Evolutionary conservation across 2,797 vertebrate genomes (phyloP).

Genomic region (Sciurus carolinensis): DNA sequence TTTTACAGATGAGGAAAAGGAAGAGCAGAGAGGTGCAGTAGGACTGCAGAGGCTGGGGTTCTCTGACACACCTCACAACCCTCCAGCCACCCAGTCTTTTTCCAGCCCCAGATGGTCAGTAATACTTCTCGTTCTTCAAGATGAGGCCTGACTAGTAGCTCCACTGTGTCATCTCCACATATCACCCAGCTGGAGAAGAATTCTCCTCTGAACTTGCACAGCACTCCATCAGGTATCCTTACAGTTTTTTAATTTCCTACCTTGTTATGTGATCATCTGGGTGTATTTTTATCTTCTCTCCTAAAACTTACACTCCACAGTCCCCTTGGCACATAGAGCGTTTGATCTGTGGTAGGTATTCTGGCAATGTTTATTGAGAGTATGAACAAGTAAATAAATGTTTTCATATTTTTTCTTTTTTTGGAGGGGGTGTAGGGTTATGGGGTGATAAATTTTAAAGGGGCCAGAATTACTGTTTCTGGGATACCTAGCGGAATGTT

Average conservation of each 20-base stretch:
- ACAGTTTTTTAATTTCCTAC: not conserved
- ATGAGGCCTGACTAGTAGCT: not conserved
- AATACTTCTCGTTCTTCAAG: not conserved
- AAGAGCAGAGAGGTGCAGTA: not conserved
- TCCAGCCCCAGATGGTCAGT: not conserved
- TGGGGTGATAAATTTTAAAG: not conserved
- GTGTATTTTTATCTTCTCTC: slow-evolving; percentile 25
- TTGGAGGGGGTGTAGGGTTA: accelerated
- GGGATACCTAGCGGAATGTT: not conserved
- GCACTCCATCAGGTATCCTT: not conserved
- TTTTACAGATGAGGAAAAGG: not conserved
- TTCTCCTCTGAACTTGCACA: not conserved
- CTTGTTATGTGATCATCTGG: not conserved
- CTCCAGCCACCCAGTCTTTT: not conserved
- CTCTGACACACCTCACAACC: accelerated
- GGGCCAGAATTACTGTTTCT: not conserved
- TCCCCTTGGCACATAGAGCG: not conserved
- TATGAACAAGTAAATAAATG: slow-evolving; percentile 25
- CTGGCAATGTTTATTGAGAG: not conserved
- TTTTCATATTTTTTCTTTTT: not conserved
- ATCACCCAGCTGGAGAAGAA: not conserved
- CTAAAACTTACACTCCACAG: not conserved
- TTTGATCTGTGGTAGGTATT: not conserved
- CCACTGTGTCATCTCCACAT: not conserved
- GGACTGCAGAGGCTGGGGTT: not conserved